Conservation (phyloP, 1,140 invertebrate genomes). For the Rhopalosiphum padi region DNA sequence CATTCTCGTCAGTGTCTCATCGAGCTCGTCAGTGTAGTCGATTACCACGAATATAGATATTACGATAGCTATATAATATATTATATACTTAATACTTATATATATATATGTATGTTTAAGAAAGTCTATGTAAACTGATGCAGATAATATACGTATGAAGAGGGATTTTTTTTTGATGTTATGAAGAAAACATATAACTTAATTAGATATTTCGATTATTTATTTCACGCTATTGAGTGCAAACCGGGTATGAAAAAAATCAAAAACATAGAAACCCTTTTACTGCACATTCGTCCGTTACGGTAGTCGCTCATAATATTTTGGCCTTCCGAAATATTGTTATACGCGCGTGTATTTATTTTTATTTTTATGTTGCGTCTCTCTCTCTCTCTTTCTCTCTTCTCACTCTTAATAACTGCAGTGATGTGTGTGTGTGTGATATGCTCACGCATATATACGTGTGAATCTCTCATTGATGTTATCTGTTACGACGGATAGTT, state of each 20-base stretch:
- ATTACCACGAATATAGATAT: too few relatives aligned
- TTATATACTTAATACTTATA: not conserved
- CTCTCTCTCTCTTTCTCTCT: not conserved
- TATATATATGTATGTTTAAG: not conserved
- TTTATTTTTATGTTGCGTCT: not conserved
- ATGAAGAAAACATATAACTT: not conserved
- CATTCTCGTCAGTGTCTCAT: not conserved
- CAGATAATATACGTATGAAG: not conserved
- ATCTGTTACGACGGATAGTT: conserved; percentile 38
- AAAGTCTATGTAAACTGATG: not conserved
- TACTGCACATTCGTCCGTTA: not conserved
- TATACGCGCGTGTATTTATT: not conserved
- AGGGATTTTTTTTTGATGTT: too few relatives aligned
- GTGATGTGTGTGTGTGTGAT: conserved; percentile 23
- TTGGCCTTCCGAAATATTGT: not conserved
- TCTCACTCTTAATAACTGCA: conserved; percentile 9
- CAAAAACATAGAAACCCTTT: not conserved
- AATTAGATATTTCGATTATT: not conserved
- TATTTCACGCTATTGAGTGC: not conserved
- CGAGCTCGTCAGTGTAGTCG: not conserved
- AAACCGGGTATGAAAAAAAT: not conserved
- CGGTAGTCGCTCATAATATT: not conserved
- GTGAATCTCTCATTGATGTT: conserved; percentile 52
- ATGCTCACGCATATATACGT: conserved; percentile 52
- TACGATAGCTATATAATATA: not conserved